Conservation (phyloP, 2,113 vertebrate species). For the Heliornis fulica region DNA sequence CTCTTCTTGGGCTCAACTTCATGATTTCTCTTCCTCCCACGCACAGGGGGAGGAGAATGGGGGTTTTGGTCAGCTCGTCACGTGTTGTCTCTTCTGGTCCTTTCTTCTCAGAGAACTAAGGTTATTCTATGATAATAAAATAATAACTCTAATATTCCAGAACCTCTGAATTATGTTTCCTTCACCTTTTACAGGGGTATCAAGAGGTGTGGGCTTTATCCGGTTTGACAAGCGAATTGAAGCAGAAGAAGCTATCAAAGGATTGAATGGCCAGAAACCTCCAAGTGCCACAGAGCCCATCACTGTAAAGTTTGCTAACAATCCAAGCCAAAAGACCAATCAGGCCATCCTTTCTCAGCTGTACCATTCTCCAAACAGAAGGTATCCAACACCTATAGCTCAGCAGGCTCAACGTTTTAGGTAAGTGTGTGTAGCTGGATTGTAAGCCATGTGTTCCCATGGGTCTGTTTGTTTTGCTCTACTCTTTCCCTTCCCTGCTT, state of each 20-base stretch:
- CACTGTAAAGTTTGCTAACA: conserved; percentile 99
- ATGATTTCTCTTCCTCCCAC: too few relatives aligned
- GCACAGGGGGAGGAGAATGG: too few relatives aligned
- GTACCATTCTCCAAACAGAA: conserved; percentile 97
- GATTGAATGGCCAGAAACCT: conserved; percentile 97
- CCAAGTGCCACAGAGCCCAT: conserved; percentile 93
- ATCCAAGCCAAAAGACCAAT: conserved; percentile 98
- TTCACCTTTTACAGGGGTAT: conserved; percentile 80
- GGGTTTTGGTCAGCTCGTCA: too few relatives aligned
- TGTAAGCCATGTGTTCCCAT: not conserved
- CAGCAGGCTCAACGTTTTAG: conserved; percentile 99
- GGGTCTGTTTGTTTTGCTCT: not conserved
- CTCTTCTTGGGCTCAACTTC: too few relatives aligned
- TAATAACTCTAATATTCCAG: not conserved
- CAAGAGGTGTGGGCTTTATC: conserved; percentile 97
- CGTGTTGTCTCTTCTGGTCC: too few relatives aligned
- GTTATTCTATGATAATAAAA: not conserved
- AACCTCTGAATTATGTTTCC: not conserved
- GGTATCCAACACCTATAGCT: conserved; percentile 94
- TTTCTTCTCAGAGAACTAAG: too few relatives aligned
- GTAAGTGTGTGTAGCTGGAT: conserved; percentile 74
- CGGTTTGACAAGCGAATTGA: conserved; percentile 97
- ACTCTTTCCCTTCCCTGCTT: not conserved
- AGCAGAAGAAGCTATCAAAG: conserved; percentile 98
- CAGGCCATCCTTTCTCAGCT: conserved; percentile 97